These are phyloP conservation scores for Tachysurus vachellii DNA, from an alignment of 2,113 vertebrate genomes.

Conservation along the genomic window DNA sequence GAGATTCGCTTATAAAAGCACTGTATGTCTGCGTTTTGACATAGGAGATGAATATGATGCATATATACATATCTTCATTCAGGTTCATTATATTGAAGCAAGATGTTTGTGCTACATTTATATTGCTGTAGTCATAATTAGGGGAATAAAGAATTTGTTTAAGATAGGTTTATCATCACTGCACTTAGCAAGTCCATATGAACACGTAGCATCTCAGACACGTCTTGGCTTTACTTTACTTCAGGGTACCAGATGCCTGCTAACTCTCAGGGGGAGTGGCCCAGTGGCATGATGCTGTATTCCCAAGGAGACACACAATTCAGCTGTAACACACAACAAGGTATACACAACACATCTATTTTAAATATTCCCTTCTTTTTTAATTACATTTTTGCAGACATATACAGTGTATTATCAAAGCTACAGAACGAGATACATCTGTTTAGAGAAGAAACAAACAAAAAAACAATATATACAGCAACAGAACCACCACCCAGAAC, in stretches of 20 bases:
- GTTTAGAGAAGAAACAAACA: no score
- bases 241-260: slow-evolving; percentile 66
- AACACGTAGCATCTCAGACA: background rate
- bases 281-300: slow-evolving; percentile 65
- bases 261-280: slow-evolving; percentile 68
- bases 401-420: no score
- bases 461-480: no score
- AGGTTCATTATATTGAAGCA: no score
- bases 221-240: background rate
- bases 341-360: slow-evolving; percentile 45
- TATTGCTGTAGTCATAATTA: background rate
- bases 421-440: no score
- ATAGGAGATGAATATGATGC: no score
- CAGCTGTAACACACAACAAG: slow-evolving; percentile 56
- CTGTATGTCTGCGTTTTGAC: no score
- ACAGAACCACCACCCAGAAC: no score
- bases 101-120: background rate
- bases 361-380: no score
- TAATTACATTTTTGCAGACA: no score
- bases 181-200: background rate
- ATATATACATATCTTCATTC: no score
- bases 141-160: background rate
- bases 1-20: no score
- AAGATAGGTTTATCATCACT: background rate
- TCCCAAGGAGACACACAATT: slow-evolving; percentile 60